Conservation (phyloP, 1,140 invertebrate species). For the Nixonia krombeini region DNA sequence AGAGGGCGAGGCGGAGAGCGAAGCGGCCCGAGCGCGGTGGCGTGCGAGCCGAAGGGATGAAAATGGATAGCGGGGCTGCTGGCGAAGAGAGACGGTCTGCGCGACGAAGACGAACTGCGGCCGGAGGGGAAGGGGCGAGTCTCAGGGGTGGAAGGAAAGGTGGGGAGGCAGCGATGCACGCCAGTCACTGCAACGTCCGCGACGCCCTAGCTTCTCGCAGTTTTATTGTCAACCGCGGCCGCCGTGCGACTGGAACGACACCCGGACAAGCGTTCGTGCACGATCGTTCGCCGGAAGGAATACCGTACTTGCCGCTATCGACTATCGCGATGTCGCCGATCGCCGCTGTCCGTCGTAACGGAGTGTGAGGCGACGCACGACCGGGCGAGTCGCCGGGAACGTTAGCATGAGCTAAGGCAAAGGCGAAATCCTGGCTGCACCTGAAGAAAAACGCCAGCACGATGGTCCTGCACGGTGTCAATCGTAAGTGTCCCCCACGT, state of each 20-base stretch:
- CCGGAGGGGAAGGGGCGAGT: constrained; percentile 1
- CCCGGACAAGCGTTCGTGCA: too few species aligned
- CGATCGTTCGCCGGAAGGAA: too few species aligned
- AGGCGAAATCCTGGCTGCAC: not conserved
- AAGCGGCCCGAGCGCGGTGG: constrained; percentile 1
- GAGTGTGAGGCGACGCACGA: too few species aligned
- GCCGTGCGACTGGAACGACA: constrained; percentile 11
- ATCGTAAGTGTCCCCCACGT: constrained; percentile 68
- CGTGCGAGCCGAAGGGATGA: constrained; percentile 18
- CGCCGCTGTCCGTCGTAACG: too few species aligned
- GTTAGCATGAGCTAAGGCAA: constrained; percentile 28
- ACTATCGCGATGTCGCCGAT: too few species aligned
- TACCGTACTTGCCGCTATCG: too few species aligned
- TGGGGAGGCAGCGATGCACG: constrained; percentile 54
- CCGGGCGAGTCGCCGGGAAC: too few species aligned
- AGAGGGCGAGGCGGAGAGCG: constrained; percentile 3
- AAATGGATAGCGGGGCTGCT: constrained; percentile 17
- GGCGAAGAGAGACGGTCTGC: constrained; percentile 16
- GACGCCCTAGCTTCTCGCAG: constrained; percentile 66
- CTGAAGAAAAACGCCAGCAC: constrained; percentile 33
- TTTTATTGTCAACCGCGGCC: constrained; percentile 37
- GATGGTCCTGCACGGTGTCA: constrained; percentile 70
- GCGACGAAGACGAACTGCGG: constrained; percentile 21
- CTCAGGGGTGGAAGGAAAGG: too few species aligned
- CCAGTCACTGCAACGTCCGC: constrained; percentile 71